These are phyloP conservation scores for Apamea anceps DNA, from an alignment of 2,888 invertebrate genomes.

Conservation along the genomic window DNA sequence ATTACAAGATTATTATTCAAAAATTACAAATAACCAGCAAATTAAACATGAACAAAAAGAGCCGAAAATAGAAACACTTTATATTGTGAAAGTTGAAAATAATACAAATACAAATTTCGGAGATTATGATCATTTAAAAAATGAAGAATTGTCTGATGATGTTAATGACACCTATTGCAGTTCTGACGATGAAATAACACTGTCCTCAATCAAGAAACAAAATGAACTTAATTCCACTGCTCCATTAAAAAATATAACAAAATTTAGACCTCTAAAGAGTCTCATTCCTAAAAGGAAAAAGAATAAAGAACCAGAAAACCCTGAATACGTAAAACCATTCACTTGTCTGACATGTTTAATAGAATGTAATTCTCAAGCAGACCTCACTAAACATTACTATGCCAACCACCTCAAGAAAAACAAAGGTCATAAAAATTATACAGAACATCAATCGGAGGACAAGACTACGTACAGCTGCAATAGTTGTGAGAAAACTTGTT, in stretches of 20 bases:
- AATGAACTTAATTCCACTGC: background rate
- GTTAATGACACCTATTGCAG: conserved; percentile 21
- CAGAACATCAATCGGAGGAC: conserved; percentile 49
- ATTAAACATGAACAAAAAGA: conserved; percentile 48
- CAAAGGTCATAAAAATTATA: conserved; percentile 52
- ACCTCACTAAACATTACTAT: conserved; percentile 76
- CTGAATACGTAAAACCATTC: conserved; percentile 40
- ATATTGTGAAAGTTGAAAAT: conserved; percentile 19
- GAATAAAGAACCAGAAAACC: conserved; percentile 10
- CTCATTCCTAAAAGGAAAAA: conserved; percentile 27
- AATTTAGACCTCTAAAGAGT: conserved; percentile 11
- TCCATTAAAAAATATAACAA: conserved; percentile 4
- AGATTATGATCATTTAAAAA: conserved; percentile 28
- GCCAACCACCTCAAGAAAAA: conserved; percentile 60
- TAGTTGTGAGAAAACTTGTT: conserved; percentile 73
- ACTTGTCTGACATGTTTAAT: conserved; percentile 77
- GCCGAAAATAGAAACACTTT: conserved; percentile 12
- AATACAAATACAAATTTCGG: conserved; percentile 3
- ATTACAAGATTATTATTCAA: conserved; percentile 62
- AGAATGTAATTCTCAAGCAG: conserved; percentile 64
- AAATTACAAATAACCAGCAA: conserved; percentile 45
- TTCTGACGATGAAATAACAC: conserved; percentile 43
- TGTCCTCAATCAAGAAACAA: conserved; percentile 25
- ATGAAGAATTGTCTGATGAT: conserved; percentile 13
- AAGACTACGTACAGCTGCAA: conserved; percentile 74